These are phyloP conservation scores for Germaria angustata DNA, from an alignment of 2,888 invertebrate species.

Conservation along the genomic window DNA sequence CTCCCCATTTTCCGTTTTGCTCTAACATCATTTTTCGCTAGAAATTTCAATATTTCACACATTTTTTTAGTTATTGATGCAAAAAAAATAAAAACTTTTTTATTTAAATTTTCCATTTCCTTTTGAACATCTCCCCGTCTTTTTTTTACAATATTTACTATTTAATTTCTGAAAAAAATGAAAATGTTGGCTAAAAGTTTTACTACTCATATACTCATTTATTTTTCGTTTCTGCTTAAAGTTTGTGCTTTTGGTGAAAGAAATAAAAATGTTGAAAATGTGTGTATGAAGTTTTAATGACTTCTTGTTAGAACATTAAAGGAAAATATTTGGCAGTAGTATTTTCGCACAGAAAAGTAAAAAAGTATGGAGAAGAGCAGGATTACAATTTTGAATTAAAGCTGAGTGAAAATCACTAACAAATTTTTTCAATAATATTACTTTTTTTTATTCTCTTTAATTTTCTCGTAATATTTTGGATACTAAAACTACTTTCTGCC, in stretches of 20 bases:
- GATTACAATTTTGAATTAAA: neutral
- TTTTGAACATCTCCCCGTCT: neutral
- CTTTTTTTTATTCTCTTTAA: too few relatives aligned
- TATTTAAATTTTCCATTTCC: neutral
- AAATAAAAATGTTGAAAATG: neutral
- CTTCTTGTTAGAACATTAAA: neutral
- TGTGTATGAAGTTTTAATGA: slow-evolving; percentile 13
- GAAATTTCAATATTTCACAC: slow-evolving; percentile 49
- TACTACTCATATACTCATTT: neutral
- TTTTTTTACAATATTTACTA: slow-evolving; percentile 16
- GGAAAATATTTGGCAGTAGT: neutral
- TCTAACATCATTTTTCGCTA: neutral
- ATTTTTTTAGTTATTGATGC: slow-evolving; percentile 12
- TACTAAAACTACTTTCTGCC: too few relatives aligned
- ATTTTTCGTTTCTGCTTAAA: neutral
- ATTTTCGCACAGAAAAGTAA: too few relatives aligned
- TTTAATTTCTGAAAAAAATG: slow-evolving; percentile 30
- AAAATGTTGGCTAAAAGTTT: slow-evolving; percentile 41
- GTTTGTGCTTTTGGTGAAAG: slow-evolving; percentile 1
- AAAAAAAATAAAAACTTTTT: slow-evolving; percentile 38
- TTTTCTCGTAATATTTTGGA: too few relatives aligned
- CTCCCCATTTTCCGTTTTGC: neutral
- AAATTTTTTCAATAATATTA: too few relatives aligned
- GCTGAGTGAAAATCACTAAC: neutral
- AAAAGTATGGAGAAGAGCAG: neutral